Base-by-base conservation (phyloP, 2,113 vertebrate species). In the Platichthys stellatus region DNA sequence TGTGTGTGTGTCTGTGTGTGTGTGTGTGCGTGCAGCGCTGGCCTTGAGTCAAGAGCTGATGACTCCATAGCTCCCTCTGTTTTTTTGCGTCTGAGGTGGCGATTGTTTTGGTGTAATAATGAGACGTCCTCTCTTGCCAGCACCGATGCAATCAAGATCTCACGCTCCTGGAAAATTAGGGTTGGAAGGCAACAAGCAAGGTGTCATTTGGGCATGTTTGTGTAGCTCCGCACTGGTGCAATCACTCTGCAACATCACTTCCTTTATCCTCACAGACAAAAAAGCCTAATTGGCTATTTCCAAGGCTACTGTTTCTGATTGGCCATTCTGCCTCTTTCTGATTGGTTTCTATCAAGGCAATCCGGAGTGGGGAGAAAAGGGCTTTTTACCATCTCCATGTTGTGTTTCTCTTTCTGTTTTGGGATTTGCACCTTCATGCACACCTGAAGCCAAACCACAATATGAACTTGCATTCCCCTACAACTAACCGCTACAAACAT, bases 221-320 rank as follows among this genome's bases (percentile, higher is more conserved):
- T 89, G 83, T 84, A 61, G 85, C 84, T 71, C 67, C 2, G 66
- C 7, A 38, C 87, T 90, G 86, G 80, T 61, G 92, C 91, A 93
- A 93, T 93, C 92, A 93, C 85, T 68, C 79, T 63, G 90, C 89
- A 93, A 93, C 89, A 92, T 86, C 67, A 80, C 90, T 91, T 86
- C 85, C 82, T 92, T 93, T 92, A 89, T 93, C 82, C 86, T 87
- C 72, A 0, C 79, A 84, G 85, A 93, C 92, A 93, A 92, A 90
- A 87, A 82, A 66, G 89, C 85, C 86, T 92, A 93, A 93, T 93
- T 93, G 89, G 85, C 77, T 84, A 84, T 88, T 90, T 91, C 85
- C 69, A 79, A 80, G 85, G 80, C 78, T 79, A 72, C 83, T 80
- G 80, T 72, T 83, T 83, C 71, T 92, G 92, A 92, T 93, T 93